Conservation (phyloP, 2,113 vertebrate genomes). For the Amphiprion percula region DNA sequence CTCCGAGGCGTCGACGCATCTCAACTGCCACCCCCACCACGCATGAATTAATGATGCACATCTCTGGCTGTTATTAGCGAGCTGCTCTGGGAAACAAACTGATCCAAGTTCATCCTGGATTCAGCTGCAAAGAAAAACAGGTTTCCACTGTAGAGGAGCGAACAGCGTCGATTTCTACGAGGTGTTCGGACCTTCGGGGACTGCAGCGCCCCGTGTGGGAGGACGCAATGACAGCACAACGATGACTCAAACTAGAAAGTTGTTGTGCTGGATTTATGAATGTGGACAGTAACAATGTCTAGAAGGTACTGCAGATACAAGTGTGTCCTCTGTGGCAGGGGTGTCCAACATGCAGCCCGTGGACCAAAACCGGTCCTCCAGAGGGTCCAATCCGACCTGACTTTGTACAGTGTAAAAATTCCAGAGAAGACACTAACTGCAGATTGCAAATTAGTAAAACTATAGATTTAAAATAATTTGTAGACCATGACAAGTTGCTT, state of each 20-base stretch:
- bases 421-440: too few relatives aligned
- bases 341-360: too few relatives aligned
- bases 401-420: too few relatives aligned
- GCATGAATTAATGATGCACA: slow-evolving; percentile 82
- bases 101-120: slow-evolving; percentile 73
- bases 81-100: slow-evolving; percentile 66
- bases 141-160: slow-evolving; percentile 18
- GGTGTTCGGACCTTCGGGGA: slow-evolving; percentile 3
- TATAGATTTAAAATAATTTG: too few relatives aligned
- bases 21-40: slow-evolving; percentile 70
- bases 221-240: too few relatives aligned
- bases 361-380: too few relatives aligned
- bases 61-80: slow-evolving; percentile 77
- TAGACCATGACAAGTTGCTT: too few relatives aligned
- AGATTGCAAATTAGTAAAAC: too few relatives aligned
- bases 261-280: background rate
- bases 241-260: background rate
- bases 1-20: slow-evolving; percentile 75
- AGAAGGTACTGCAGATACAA: too few relatives aligned
- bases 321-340: background rate
- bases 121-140: slow-evolving; percentile 28
- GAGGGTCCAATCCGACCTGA: too few relatives aligned
- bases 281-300: slow-evolving; percentile 7
- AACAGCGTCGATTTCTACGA: background rate
- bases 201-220: too few relatives aligned